A percentile compares a stretch with the other conserved stretches of the same genome.
phyloP scores from a whole-genome alignment of 2,113 vertebrate genomes.

The Myrmecobius fasciatus region DNA sequence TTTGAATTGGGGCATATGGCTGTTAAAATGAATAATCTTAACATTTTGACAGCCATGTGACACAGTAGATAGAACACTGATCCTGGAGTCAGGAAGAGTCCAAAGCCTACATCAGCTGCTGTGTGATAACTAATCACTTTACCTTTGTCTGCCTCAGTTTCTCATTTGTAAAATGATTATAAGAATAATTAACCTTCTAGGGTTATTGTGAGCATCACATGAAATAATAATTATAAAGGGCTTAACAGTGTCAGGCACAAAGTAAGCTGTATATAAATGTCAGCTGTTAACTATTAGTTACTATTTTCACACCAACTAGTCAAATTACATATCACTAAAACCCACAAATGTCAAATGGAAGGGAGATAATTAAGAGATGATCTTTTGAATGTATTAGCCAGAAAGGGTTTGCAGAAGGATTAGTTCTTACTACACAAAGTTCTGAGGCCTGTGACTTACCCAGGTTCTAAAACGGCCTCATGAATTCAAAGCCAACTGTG shows the following conservation, averaged over 20 bases:
- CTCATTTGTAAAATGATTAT: neutral
- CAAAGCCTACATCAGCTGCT: neutral
- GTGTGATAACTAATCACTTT: neutral
- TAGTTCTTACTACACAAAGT: neutral
- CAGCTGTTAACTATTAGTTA: neutral
- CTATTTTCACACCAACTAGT: constrained; percentile 36
- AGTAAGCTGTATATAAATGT: neutral
- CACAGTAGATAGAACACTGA: neutral
- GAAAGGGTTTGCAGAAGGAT: constrained; percentile 7
- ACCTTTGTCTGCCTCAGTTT: neutral
- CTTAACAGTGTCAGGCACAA: neutral
- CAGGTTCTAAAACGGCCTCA: neutral
- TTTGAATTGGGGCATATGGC: neutral
- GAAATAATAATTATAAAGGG: neutral
- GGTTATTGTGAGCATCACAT: neutral
- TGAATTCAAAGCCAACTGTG: neutral
- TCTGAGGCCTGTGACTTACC: neutral
- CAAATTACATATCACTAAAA: neutral
- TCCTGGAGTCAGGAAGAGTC: neutral
- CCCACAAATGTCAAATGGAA: neutral
- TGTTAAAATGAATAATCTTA: neutral
- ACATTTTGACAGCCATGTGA: neutral
- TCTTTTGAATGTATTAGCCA: neutral
- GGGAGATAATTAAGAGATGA: neutral
- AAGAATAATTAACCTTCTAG: neutral